phyloP scores from a whole-genome alignment of 2,888 invertebrate species.

The Tenthredo notha region DNA sequence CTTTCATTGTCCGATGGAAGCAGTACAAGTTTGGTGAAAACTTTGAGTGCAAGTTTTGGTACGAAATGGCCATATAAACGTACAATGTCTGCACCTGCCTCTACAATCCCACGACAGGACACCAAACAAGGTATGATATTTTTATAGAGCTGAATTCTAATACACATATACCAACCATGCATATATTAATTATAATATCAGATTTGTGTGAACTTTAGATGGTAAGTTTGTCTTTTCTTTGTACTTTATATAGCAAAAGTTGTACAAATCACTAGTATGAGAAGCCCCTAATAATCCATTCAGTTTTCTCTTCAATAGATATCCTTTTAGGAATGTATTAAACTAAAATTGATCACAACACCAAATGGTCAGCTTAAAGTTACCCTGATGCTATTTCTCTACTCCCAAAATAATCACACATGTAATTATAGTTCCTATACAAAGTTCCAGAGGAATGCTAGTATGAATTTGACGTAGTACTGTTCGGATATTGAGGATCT shows the following conservation, averaged over 20 bases:
- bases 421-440: background rate
- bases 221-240: slow-evolving; percentile 4
- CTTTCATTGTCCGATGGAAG: slow-evolving; percentile 87
- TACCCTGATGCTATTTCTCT: background rate
- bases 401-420: background rate
- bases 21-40: slow-evolving; percentile 83
- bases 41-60: slow-evolving; percentile 92
- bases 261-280: background rate
- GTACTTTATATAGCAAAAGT: slow-evolving; percentile 1
- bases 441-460: background rate
- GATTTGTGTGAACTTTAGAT: background rate
- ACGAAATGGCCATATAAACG: slow-evolving; percentile 97
- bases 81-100: slow-evolving; percentile 95
- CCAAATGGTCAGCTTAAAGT: background rate
- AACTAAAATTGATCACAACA: background rate
- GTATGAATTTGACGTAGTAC: background rate
- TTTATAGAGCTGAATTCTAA: background rate
- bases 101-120: slow-evolving; percentile 88
- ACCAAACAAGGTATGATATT: slow-evolving; percentile 82
- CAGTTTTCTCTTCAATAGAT: background rate
- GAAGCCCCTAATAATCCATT: background rate
- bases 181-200: background rate
- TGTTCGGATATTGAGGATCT: background rate
- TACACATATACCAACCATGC: background rate
- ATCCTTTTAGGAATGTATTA: background rate